phyloP scores from a whole-genome alignment of 2,888 invertebrate genomes.

The Psylliodes chrysocephalus region DNA sequence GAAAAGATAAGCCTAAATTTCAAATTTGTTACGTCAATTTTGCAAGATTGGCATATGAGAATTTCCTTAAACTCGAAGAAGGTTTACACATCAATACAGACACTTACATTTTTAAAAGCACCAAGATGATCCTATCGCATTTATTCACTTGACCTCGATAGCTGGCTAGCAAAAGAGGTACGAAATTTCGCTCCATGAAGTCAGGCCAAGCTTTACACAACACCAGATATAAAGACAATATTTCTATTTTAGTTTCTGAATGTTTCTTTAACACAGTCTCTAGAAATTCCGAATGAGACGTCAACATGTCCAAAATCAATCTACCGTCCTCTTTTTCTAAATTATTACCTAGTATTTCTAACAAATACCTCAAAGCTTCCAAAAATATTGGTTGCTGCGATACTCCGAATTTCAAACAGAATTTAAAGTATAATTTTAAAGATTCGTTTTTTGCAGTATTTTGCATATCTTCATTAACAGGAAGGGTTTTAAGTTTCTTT shows the following conservation, averaged over 20 bases:
- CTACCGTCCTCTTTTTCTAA: conserved; percentile 66
- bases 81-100: no score
- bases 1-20: no score
- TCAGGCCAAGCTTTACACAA: conserved; percentile 73
- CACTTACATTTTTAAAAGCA: conserved; percentile 75
- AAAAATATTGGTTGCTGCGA: conserved; percentile 51
- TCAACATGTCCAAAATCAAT: conserved; percentile 77
- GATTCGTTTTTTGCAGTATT: conserved; percentile 61
- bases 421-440: conserved; percentile 73
- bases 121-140: conserved; percentile 77
- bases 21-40: no score
- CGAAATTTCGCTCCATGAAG: conserved; percentile 74
- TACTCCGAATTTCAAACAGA: conserved; percentile 74
- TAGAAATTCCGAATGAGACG: conserved; percentile 81
- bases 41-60: no score
- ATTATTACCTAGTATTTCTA: conserved; percentile 66
- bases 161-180: conserved; percentile 80
- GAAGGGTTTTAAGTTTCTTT: conserved; percentile 35
- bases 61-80: no score
- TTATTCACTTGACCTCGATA: conserved; percentile 78
- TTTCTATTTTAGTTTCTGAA: conserved; percentile 56
- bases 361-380: conserved; percentile 68
- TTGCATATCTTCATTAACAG: conserved; percentile 35
- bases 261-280: conserved; percentile 75
- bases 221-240: conserved; percentile 73